These are phyloP conservation scores for Pygocentrus nattereri DNA, from an alignment of 2,797 vertebrate genomes.

Conservation along the genomic window DNA sequence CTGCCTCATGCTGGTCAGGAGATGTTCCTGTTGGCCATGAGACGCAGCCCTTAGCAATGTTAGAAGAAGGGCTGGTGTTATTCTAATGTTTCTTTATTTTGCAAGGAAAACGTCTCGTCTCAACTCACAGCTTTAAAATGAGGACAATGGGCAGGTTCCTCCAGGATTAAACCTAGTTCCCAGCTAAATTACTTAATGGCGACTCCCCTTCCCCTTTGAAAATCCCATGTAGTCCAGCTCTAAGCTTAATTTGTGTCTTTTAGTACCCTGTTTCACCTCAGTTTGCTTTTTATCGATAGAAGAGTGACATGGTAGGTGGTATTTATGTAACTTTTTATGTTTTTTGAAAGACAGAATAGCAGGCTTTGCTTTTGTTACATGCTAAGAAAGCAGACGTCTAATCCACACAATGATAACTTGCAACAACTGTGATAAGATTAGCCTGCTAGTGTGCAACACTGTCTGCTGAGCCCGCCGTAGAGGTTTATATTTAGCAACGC, in stretches of 20 bases:
- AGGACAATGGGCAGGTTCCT: not conserved
- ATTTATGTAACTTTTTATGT: not conserved
- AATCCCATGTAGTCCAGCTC: not conserved
- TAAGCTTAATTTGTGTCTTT: not conserved
- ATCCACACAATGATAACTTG: slow-evolving; percentile 20
- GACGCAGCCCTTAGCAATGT: not conserved
- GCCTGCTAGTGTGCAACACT: slow-evolving; percentile 15
- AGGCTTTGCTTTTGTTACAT: not conserved
- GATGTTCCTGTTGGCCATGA: not conserved
- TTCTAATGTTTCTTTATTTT: not conserved
- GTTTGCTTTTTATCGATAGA: not conserved
- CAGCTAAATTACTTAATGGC: slow-evolving; percentile 7
- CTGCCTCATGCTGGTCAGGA: not conserved
- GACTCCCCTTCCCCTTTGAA: slow-evolving; percentile 8
- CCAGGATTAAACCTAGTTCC: not conserved
- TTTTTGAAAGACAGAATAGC: not conserved
- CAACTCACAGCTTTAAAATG: not conserved
- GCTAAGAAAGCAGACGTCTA: slow-evolving; percentile 1
- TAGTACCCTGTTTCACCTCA: not conserved
- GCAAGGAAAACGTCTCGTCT: not conserved
- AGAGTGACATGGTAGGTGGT: not conserved
- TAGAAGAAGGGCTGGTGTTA: not conserved
- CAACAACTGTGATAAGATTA: slow-evolving; percentile 40
- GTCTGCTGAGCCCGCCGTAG: not conserved
- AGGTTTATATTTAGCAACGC: slow-evolving; percentile 51